Conservation (phyloP, 2,888 invertebrate genomes). For the Iselma pallidipennis region DNA sequence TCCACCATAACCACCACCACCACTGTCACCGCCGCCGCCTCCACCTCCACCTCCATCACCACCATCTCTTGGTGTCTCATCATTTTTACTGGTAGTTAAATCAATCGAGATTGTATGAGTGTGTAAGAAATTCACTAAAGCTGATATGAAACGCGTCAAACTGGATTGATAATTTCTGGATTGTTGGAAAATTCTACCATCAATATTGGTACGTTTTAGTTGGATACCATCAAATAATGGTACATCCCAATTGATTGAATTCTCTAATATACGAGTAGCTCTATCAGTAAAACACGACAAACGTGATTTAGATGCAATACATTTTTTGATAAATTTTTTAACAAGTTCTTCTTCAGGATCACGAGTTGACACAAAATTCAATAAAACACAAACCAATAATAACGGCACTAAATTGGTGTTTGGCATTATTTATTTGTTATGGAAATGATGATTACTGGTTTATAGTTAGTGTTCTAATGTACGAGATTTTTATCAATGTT, state of each 20-base stretch:
- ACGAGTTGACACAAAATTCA: background rate
- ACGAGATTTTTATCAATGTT: background rate
- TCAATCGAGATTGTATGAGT: constrained; percentile 69
- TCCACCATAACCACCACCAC: constrained; percentile 20
- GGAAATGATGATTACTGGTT: background rate
- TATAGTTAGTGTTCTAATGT: background rate
- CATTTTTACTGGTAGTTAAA: constrained; percentile 48
- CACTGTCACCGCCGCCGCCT: constrained; percentile 20
- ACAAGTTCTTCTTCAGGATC: constrained; percentile 30
- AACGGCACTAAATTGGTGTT: constrained; percentile 11
- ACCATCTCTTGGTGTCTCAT: constrained; percentile 10
- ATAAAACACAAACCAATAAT: constrained; percentile 18
- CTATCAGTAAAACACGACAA: constrained; percentile 47
- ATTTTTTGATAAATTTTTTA: constrained; percentile 37
- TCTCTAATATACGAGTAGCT: constrained; percentile 46
- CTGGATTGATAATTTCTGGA: constrained; percentile 25
- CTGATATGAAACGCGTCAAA: constrained; percentile 55
- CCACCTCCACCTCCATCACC: constrained; percentile 22
- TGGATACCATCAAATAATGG: constrained; percentile 48
- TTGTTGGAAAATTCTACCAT: background rate
- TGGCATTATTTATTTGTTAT: background rate
- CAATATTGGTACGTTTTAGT: constrained; percentile 40
- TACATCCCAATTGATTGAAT: constrained; percentile 45
- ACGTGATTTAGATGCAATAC: constrained; percentile 33
- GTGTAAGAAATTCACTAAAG: constrained; percentile 65